Base-by-base conservation (phyloP, 2,113 vertebrate genomes). In the Brachyhypopomus gauderio region DNA sequence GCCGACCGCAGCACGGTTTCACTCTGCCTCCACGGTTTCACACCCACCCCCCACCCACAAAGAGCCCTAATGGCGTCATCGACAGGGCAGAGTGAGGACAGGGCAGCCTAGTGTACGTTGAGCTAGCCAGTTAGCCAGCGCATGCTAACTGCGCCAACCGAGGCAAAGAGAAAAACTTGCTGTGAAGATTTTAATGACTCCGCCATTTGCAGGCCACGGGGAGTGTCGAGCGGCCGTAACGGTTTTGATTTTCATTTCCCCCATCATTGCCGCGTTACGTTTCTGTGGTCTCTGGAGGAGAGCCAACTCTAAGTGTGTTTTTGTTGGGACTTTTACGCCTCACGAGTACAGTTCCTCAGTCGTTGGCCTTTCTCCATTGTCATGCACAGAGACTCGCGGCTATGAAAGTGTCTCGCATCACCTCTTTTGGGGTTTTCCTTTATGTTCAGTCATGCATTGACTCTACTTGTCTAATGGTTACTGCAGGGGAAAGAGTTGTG, bases 1-100 rank as follows among this genome's bases (percentile, higher is more conserved):
- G 84, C 56, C 76, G 17, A 23, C 27, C 55, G 41, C 23, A 5
- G 3, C 75, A 48, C 52, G 63, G 27, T 64, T 81, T 74, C 34
- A 74, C 60, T 73, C 60, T 66, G 75, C 20, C 14, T 38, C 23
- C 36, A 25, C n/a, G n/a, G n/a, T 25, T 36, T 59, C n/a, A n/a
- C 16, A 34, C 12, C 16, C 22, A 0, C 14, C 63, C 20, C 20
- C 36, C 12, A 17, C 30, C 25, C 22, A n/a, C 55, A 34, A 19
- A 8, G 19, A 19, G 41, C 12, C 22, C 19, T 20, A 30, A 20
- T 75, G 27, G 19, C 1, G 38, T 1, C 30, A 1, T 30, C 30
- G 30, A 30, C 30, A 30, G 59, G 20, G 4, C 0, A 58, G 36
- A 45, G 8, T 38, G 6, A 23, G 22, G 22, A 1, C 25, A 52